Percentiles rank a stretch among this genome's conserved stretches.
phyloP scores from a whole-genome alignment of 1,140 invertebrate species.

The Artemia franciscana region DNA sequence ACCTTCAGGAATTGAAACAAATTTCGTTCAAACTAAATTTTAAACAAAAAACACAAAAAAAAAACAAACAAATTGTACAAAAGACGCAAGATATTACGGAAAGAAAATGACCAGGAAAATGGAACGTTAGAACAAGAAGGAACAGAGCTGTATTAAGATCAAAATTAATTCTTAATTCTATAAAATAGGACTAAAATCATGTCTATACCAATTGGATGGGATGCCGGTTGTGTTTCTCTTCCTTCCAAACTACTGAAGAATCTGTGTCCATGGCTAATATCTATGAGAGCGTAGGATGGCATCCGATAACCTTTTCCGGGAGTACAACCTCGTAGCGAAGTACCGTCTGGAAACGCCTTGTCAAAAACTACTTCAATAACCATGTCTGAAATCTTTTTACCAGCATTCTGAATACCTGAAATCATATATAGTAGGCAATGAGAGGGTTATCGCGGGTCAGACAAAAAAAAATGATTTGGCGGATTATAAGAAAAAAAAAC shows the following conservation, averaged over 20 bases:
- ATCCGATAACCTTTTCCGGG: constrained; percentile 27
- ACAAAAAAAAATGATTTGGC: constrained; percentile 1
- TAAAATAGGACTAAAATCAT: too few relatives aligned
- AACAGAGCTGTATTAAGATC: too few relatives aligned
- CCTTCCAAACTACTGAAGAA: neutral
- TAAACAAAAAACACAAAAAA: too few relatives aligned
- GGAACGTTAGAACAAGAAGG: too few relatives aligned
- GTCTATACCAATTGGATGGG: too few relatives aligned
- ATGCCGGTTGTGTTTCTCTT: too few relatives aligned
- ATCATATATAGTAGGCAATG: constrained; percentile 5
- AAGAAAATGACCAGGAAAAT: too few relatives aligned
- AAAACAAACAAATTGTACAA: too few relatives aligned
- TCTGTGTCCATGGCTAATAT: constrained; percentile 28
- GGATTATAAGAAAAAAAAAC: neutral
- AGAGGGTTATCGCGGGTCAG: neutral
- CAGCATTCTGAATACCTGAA: constrained; percentile 24
- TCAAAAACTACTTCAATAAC: constrained; percentile 55
- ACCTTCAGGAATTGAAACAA: too few relatives aligned
- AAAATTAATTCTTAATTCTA: too few relatives aligned
- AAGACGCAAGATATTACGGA: too few relatives aligned
- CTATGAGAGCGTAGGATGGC: constrained; percentile 29
- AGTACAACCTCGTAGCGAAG: constrained; percentile 24
- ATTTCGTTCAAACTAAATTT: too few relatives aligned
- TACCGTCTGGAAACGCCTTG: constrained; percentile 38
- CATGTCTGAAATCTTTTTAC: constrained; percentile 23